Base-by-base conservation (phyloP, 1,140 invertebrate species). In the Magallana gigas region DNA sequence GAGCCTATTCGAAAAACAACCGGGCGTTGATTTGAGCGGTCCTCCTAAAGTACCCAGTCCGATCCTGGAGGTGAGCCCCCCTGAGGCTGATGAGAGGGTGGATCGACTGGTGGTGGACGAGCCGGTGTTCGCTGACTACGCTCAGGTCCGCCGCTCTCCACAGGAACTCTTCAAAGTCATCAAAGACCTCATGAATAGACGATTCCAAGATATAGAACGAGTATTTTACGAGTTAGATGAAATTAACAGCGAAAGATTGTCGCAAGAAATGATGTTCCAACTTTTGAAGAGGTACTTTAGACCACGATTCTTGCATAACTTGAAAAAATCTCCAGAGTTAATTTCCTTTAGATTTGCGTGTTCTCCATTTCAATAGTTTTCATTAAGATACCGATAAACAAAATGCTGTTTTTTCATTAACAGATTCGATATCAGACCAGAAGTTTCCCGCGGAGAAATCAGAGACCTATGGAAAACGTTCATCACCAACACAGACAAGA, bases 401-500 rank as follows among this genome's bases (percentile, higher is more conserved):
- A 48, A 48, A 4, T 48, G 36, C 36, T 5, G 3, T 64, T 16
- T 16, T 64, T 64, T 83, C 11, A 56, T 87, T 85, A 90, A 11
- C 88, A 95, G 94, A 83, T 93, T 95, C 85, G 91, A 94, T 85
- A 90, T 95, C 36, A 88, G 88, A 59, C 94, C 94, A 23, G 92
- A 93, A 84, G 91, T 95, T 48, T 92, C 92, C n/a, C 90, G 94
- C 8, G 93, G 94, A 18, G 94, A 95, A 90, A 94, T 95, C 71
- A 88, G 94, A 68, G 92, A 93, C 57, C 71, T 95, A 23, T 95
- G 94, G 94, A 91, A 92, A 76, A 94, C 94, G 14, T 94, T 94
- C 90, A 95, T 95, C 71, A 93, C 93, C 58, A 95, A 95, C 90
- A 90, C 92, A 12, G 92, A 94, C 87, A 93, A 93, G 85, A 94